Conservation (phyloP, 2,113 vertebrate genomes). For the Otus sunia region DNA sequence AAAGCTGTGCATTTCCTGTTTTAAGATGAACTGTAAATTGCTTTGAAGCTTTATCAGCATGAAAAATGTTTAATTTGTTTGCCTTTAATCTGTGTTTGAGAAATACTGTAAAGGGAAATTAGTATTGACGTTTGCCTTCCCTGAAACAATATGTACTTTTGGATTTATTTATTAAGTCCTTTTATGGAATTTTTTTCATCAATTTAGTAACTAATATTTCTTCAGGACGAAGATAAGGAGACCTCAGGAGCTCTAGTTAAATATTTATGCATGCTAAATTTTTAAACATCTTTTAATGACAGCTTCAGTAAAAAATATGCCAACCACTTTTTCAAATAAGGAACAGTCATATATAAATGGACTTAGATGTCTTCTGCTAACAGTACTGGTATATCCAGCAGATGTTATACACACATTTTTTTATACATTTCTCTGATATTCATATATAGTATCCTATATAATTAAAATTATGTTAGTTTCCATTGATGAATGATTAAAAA, state of each 20-base stretch:
- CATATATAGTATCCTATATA: not conserved
- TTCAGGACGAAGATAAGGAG: not conserved
- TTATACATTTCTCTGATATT: not conserved
- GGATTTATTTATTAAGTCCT: not conserved
- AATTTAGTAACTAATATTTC: conserved; percentile 18
- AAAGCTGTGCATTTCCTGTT: not conserved
- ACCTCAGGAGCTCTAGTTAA: conserved; percentile 15
- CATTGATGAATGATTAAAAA: not conserved
- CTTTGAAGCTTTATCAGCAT: not conserved
- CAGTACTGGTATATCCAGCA: not conserved
- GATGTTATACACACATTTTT: not conserved
- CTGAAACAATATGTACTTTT: conserved; percentile 9
- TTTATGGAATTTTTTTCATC: not conserved
- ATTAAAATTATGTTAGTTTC: not conserved
- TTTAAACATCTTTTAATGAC: conserved; percentile 40
- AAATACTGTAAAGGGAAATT: conserved; percentile 12
- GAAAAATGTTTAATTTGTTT: conserved; percentile 3
- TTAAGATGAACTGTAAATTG: not conserved
- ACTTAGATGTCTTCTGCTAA: not conserved
- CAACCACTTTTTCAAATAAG: not conserved
- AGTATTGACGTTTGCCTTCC: not conserved
- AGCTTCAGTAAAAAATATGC: not conserved
- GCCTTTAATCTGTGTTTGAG: not conserved
- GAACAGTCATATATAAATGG: not conserved
- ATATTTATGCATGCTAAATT: conserved; percentile 46